These are phyloP conservation scores for Polyploca ridens DNA, from an alignment of 2,888 invertebrate species.

Conservation along the genomic window DNA sequence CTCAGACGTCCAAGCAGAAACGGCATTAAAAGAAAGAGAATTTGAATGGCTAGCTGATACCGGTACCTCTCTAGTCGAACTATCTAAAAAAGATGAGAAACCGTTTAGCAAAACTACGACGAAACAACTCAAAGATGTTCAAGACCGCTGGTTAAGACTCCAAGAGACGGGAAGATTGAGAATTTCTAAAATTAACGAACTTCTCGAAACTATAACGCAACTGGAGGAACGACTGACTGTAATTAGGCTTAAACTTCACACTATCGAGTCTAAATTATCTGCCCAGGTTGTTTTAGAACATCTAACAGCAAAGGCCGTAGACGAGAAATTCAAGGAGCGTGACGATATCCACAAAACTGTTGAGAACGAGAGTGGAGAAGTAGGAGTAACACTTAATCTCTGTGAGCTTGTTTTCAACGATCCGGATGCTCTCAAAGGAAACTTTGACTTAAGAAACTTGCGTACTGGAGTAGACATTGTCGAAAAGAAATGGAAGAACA, in stretches of 20 bases:
- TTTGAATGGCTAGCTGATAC: slow-evolving; percentile 90
- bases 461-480: slow-evolving; percentile 88
- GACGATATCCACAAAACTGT: slow-evolving; percentile 90
- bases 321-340: slow-evolving; percentile 88
- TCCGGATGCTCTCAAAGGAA: slow-evolving; percentile 88
- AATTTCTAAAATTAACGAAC: slow-evolving; percentile 89
- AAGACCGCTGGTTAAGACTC: slow-evolving; percentile 88
- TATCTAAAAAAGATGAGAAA: slow-evolving; percentile 86
- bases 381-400: slow-evolving; percentile 91
- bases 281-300: slow-evolving; percentile 88
- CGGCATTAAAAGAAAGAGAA: slow-evolving; percentile 90
- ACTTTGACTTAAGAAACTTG: slow-evolving; percentile 88
- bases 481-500: slow-evolving; percentile 91
- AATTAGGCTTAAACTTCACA: slow-evolving; percentile 89
- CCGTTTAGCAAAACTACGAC: slow-evolving; percentile 79
- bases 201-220: slow-evolving; percentile 88
- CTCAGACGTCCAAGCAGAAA: slow-evolving; percentile 90
- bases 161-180: slow-evolving; percentile 87
- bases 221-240: slow-evolving; percentile 89
- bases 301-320: slow-evolving; percentile 86
- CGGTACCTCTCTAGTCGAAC: slow-evolving; percentile 86
- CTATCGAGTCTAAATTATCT: slow-evolving; percentile 88
- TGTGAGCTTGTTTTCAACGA: slow-evolving; percentile 91
- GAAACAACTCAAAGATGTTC: slow-evolving; percentile 85
- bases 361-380: slow-evolving; percentile 90